phyloP scores from a whole-genome alignment of 2,797 vertebrate genomes.

The Gastrophryne carolinensis region DNA sequence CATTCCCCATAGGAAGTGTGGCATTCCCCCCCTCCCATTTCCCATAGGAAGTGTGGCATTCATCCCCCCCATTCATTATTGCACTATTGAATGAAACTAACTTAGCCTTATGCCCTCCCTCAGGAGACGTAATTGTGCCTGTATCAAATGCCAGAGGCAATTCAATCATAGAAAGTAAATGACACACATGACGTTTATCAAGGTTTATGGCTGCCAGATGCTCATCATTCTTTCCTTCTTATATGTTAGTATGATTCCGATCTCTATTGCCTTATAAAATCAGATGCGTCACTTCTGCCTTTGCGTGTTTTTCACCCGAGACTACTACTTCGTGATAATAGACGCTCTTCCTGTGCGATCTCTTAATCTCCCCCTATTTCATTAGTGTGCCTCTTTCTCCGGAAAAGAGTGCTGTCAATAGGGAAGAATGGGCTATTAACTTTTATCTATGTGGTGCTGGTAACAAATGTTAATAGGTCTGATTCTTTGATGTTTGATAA shows the following conservation, averaged over 20 bases:
- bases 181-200: background rate
- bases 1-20: too few species aligned
- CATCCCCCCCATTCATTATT: too few species aligned
- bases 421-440: conserved; percentile 30
- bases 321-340: background rate
- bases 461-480: conserved; percentile 42
- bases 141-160: too few species aligned
- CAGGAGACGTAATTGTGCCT: too few species aligned
- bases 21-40: too few species aligned
- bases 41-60: too few species aligned
- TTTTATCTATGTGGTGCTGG: conserved; percentile 44
- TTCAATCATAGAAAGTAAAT: background rate
- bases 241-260: background rate
- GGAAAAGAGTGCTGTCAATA: background rate
- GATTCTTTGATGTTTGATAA: conserved; percentile 56
- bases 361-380: conserved; percentile 32
- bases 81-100: too few species aligned
- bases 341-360: background rate
- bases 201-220: too few species aligned
- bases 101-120: too few species aligned
- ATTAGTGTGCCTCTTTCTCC: conserved; percentile 5
- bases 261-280: background rate
- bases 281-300: background rate
- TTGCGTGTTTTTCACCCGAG: conserved; percentile 1
- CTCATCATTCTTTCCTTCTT: background rate